phyloP scores from a whole-genome alignment of 2,888 invertebrate species.

The Drosophila flavopinicola region DNA sequence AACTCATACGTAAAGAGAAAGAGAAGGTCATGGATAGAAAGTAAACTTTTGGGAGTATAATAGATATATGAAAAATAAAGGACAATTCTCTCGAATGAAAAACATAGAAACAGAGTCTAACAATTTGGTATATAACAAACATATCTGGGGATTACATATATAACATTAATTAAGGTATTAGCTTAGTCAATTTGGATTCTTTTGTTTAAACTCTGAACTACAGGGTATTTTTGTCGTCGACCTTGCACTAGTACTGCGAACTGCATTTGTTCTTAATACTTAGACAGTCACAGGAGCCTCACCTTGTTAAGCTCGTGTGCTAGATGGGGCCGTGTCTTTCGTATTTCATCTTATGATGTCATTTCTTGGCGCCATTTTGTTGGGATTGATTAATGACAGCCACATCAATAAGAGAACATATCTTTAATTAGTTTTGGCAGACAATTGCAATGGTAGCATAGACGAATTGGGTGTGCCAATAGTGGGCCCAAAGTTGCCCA shows the following conservation, averaged over 20 bases:
- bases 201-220: neutral
- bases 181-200: no score
- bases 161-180: no score
- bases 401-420: conserved; percentile 35
- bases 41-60: neutral
- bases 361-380: conserved; percentile 70
- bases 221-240: conserved; percentile 24
- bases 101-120: neutral
- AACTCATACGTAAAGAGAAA: no score
- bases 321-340: conserved; percentile 38
- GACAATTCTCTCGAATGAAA: neutral
- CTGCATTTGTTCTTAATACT: conserved; percentile 36
- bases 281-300: conserved; percentile 50
- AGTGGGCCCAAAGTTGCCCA: neutral
- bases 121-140: no score
- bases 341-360: conserved; percentile 63
- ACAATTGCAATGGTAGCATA: conserved; percentile 18
- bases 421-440: conserved; percentile 47
- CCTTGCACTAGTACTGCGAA: neutral
- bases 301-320: conserved; percentile 38
- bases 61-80: neutral
- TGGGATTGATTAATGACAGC: conserved; percentile 70
- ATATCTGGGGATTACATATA: no score
- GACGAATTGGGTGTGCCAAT: conserved; percentile 13
- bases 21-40: no score